A percentile compares a stretch with the other conserved stretches of the same genome.
These are phyloP conservation scores for Iselma pallidipennis DNA, from an alignment of 2,888 invertebrate species.

Conservation along the genomic window DNA sequence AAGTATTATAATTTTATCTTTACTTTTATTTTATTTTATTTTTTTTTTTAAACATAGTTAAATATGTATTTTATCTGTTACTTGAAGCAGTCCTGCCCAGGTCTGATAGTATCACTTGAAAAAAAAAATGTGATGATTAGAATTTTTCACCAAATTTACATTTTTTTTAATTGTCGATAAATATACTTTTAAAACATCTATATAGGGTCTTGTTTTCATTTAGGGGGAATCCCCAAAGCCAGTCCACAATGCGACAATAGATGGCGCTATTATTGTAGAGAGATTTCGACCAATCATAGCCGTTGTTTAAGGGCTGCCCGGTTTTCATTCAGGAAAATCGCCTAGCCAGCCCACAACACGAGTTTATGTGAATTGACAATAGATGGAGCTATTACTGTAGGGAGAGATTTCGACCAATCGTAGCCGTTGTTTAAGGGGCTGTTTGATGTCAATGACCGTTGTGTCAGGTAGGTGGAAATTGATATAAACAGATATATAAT, in stretches of 20 bases:
- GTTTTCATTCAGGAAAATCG: no score
- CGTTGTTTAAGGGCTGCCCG: no score
- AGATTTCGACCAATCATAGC: no score
- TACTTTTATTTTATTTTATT: background rate
- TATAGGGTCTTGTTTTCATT: background rate
- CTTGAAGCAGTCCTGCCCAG: background rate
- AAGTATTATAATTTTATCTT: conserved; percentile 3
- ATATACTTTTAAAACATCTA: background rate
- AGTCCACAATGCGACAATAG: no score
- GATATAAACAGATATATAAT: background rate
- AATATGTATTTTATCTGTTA: conserved; percentile 4
- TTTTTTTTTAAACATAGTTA: background rate
- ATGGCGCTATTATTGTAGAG: no score
- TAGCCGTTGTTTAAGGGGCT: no score
- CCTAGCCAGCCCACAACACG: no score
- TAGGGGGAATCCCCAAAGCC: no score
- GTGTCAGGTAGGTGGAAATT: background rate
- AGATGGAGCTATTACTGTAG: no score
- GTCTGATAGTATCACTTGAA: background rate
- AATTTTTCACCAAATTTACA: conserved; percentile 19
- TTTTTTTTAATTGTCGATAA: conserved; percentile 19
- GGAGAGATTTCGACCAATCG: no score
- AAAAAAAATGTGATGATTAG: conserved; percentile 17
- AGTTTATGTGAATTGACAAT: no score
- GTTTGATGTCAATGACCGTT: no score